Percentiles rank a stretch among this genome's conserved stretches.
These are phyloP conservation scores for Tragelaphus buxtoni DNA, from an alignment of 2,113 vertebrate genomes.

Conservation along the genomic window DNA sequence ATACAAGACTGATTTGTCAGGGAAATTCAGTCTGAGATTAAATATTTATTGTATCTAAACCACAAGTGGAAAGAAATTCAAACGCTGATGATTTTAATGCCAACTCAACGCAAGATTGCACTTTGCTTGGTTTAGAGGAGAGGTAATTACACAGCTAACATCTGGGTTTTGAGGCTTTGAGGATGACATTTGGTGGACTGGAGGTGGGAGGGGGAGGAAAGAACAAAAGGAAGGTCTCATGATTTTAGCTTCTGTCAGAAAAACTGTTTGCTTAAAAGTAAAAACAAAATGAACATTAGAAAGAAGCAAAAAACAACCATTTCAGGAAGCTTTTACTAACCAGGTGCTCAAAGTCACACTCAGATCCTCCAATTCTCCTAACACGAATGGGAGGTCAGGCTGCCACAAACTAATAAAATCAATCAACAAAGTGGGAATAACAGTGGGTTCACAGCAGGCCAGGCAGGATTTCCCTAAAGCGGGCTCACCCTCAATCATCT, in stretches of 20 bases:
- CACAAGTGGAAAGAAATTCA: slow-evolving; percentile 32
- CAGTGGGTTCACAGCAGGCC: slow-evolving; percentile 25
- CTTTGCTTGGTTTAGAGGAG: slow-evolving; percentile 23
- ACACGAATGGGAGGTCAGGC: neutral
- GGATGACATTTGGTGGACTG: neutral
- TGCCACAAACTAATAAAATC: slow-evolving; percentile 36
- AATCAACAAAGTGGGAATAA: slow-evolving; percentile 39
- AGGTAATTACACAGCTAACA: slow-evolving; percentile 44
- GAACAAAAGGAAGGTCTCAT: slow-evolving; percentile 26
- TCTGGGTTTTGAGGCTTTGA: slow-evolving; percentile 47
- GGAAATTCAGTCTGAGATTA: slow-evolving; percentile 38
- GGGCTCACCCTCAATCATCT: slow-evolving; percentile 38
- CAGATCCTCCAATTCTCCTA: slow-evolving; percentile 10
- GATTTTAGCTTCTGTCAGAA: slow-evolving; percentile 17
- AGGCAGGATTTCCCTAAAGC: slow-evolving; percentile 47
- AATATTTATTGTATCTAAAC: slow-evolving; percentile 61
- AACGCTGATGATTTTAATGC: slow-evolving; percentile 39
- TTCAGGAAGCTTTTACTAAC: slow-evolving; percentile 32
- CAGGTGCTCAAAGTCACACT: slow-evolving; percentile 11
- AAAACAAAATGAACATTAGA: slow-evolving; percentile 43
- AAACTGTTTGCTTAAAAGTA: slow-evolving; percentile 13
- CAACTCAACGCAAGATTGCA: neutral
- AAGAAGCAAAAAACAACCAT: neutral
- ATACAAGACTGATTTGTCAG: slow-evolving; percentile 28
- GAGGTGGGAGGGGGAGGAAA: neutral